phyloP scores from a whole-genome alignment of 2,888 invertebrate species.

The Drosophila suboccidentalis region DNA sequence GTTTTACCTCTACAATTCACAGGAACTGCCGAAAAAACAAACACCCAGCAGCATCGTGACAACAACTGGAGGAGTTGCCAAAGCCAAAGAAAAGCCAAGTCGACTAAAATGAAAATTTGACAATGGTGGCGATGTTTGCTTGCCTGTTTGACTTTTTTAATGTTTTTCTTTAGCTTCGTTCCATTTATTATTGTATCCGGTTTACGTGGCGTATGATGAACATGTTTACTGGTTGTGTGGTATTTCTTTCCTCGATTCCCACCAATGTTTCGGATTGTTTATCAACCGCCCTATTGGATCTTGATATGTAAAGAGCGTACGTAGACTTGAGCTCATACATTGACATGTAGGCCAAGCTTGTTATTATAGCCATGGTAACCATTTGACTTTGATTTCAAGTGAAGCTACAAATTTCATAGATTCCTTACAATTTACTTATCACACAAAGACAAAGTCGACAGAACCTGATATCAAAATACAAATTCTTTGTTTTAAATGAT shows the following conservation, averaged over 20 bases:
- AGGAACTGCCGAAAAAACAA: constrained; percentile 42
- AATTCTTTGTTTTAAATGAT: not conserved
- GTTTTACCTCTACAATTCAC: constrained; percentile 57
- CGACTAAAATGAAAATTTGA: constrained; percentile 12
- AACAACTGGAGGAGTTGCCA: not conserved
- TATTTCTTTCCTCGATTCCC: constrained; percentile 18
- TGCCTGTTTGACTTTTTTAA: constrained; percentile 51
- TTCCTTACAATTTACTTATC: constrained; percentile 7
- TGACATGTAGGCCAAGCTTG: constrained; percentile 27
- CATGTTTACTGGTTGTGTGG: constrained; percentile 50
- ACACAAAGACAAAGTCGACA: not conserved
- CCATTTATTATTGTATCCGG: constrained; percentile 69
- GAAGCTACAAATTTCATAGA: constrained; percentile 44
- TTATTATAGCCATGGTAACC: constrained; percentile 51
- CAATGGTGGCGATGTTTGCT: constrained; percentile 11
- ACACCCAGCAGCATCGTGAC: constrained; percentile 18
- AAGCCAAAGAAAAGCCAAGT: not conserved
- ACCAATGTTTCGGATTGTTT: constrained; percentile 34
- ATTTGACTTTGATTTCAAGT: constrained; percentile 30
- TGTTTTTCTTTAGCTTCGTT: constrained; percentile 27
- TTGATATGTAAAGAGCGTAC: constrained; percentile 37
- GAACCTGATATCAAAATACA: not conserved
- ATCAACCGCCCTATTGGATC: constrained; percentile 51
- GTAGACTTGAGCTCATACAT: constrained; percentile 2
- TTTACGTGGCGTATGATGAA: constrained; percentile 66